Evolutionary conservation across 2,888 invertebrate species (phyloP).

Genomic region (Xylocampa areola): DNA sequence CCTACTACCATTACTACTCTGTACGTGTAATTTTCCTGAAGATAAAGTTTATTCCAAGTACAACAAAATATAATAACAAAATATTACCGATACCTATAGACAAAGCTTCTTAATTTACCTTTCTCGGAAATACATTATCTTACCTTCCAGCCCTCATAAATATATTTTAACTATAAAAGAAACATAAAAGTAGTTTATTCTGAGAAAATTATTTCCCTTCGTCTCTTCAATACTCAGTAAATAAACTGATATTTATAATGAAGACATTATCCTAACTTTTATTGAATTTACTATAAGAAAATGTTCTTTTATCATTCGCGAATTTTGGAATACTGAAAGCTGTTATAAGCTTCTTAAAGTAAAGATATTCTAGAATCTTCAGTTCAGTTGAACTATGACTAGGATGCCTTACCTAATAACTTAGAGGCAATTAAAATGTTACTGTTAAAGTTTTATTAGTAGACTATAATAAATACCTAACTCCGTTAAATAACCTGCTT

Average conservation of each 20-base stretch:
- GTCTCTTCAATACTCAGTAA: too few relatives aligned
- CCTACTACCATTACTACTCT: too few relatives aligned
- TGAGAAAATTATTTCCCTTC: constrained; percentile 25
- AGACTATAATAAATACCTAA: not conserved
- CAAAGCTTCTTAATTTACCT: too few relatives aligned
- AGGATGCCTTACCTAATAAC: not conserved
- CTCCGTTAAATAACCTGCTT: not conserved
- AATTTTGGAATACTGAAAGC: constrained; percentile 3
- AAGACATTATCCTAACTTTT: constrained; percentile 17
- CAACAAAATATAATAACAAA: too few relatives aligned
- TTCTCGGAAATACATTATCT: too few relatives aligned
- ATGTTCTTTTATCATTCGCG: constrained; percentile 15
- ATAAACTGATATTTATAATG: constrained; percentile 28
- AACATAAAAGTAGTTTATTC: constrained; percentile 1
- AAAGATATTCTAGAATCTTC: not conserved
- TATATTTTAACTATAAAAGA: constrained; percentile 1
- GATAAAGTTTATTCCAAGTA: too few relatives aligned
- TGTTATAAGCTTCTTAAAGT: not conserved
- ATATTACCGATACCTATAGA: too few relatives aligned
- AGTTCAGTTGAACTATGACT: not conserved
- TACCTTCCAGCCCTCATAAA: too few relatives aligned
- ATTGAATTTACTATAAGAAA: constrained; percentile 18
- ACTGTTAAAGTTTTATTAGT: not conserved
- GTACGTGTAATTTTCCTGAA: too few relatives aligned
- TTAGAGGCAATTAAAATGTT: not conserved